Evolutionary conservation across 2,113 vertebrate species (phyloP).

Genomic region (Parus major): DNA sequence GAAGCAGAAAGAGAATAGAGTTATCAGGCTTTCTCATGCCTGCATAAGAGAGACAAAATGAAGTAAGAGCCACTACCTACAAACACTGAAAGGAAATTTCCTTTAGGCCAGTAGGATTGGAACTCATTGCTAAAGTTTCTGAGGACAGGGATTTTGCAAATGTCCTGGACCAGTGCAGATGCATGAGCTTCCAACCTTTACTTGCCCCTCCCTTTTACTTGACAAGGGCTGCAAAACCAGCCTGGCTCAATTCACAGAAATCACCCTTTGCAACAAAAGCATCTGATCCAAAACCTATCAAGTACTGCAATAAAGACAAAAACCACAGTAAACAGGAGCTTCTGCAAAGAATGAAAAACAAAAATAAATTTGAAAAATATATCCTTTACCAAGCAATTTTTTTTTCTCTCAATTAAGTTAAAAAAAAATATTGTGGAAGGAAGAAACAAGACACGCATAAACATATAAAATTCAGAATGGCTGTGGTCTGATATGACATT

Average conservation of each 20-base stretch:
- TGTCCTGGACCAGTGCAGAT: not conserved
- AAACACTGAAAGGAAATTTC: not conserved
- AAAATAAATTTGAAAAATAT: not conserved
- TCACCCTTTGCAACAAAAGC: not conserved
- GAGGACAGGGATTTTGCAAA: not conserved
- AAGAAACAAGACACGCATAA: not conserved
- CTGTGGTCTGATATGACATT: slow-evolving; percentile 60
- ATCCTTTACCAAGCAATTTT: not conserved
- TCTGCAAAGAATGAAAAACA: not conserved
- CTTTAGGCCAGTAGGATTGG: not conserved
- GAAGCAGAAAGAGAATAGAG: not conserved
- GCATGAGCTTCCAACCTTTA: fast-evolving
- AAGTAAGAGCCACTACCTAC: not conserved
- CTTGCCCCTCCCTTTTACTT: not conserved
- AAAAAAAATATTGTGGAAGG: not conserved
- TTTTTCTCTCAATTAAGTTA: not conserved
- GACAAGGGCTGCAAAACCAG: not conserved
- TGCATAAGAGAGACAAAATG: not conserved
- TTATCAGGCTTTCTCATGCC: not conserved
- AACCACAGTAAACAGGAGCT: not conserved
- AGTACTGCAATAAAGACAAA: not conserved
- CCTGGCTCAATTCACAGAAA: not conserved
- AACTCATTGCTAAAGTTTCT: not conserved
- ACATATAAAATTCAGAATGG: slow-evolving; percentile 26
- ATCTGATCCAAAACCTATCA: not conserved